Percentiles rank a stretch among this genome's conserved stretches.
Evolutionary conservation across 2,113 vertebrate species (phyloP).

Genomic region (Thalassoma bifasciatum): DNA sequence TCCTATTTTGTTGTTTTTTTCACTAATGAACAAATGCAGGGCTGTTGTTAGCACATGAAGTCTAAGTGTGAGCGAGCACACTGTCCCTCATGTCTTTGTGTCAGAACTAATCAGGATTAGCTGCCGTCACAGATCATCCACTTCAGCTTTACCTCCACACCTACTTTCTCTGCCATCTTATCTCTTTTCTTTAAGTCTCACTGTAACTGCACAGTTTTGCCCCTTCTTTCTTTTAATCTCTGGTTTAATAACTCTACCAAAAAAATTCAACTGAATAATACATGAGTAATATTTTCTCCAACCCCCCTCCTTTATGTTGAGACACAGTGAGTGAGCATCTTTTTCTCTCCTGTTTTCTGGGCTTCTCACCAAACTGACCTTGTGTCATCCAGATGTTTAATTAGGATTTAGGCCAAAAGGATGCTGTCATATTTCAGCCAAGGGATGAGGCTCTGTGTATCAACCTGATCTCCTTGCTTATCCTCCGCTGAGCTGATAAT

Average conservation of each 20-base stretch:
- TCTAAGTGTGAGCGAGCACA: not conserved
- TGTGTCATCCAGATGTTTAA: constrained; percentile 55
- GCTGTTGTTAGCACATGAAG: not conserved
- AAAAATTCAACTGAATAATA: not conserved
- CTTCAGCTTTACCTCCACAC: constrained; percentile 24
- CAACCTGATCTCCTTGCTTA: constrained; percentile 60
- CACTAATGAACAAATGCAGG: not conserved
- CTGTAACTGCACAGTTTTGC: not conserved
- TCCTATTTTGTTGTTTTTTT: not conserved
- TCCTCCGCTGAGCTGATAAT: constrained; percentile 77
- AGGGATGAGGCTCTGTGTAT: constrained; percentile 56
- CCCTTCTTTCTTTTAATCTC: not conserved
- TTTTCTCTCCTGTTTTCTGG: not conserved
- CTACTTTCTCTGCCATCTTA: constrained; percentile 28
- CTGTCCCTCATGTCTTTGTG: constrained; percentile 38
- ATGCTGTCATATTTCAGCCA: constrained; percentile 24
- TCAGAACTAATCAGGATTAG: constrained; percentile 75
- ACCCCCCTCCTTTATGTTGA: not conserved
- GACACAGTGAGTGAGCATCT: not conserved
- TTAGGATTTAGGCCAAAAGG: constrained; percentile 57
- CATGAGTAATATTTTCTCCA: not conserved
- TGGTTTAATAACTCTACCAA: not conserved
- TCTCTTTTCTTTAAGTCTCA: not conserved
- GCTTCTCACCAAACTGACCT: not conserved
- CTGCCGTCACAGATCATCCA: constrained; percentile 67